Conservation (phyloP, 2,113 vertebrate species). For the Nothoprocta perdicaria region DNA sequence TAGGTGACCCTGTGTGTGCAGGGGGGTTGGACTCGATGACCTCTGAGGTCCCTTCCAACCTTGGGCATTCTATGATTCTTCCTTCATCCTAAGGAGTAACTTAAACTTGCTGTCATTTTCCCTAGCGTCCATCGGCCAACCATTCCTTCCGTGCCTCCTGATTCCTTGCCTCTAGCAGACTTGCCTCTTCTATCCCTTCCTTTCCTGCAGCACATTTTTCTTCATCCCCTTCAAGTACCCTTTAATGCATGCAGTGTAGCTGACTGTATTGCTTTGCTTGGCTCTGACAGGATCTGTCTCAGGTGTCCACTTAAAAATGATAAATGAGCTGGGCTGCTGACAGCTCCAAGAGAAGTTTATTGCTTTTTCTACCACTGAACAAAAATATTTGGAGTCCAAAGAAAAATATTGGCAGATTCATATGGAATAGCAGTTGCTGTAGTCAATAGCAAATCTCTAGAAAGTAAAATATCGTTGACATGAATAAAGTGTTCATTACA, state of each 20-base stretch:
- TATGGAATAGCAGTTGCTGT: not conserved
- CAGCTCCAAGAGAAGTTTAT: not conserved
- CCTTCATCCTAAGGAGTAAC: not conserved
- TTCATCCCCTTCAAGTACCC: not conserved
- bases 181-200: not conserved
- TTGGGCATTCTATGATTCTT: too few species aligned
- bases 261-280: constrained; percentile 6
- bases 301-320: constrained; percentile 21
- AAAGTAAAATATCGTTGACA: not conserved
- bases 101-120: not conserved
- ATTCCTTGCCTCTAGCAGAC: not conserved
- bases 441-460: not conserved
- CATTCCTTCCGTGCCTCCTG: not conserved
- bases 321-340: not conserved
- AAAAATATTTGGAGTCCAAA: not conserved
- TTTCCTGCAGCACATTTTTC: not conserved
- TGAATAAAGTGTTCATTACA: not conserved
- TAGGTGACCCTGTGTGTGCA: too few species aligned
- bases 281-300: not conserved
- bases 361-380: not conserved
- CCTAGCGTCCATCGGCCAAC: not conserved
- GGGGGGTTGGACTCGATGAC: too few species aligned
- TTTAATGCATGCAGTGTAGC: not conserved
- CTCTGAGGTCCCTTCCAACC: too few species aligned
- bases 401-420: not conserved